A percentile compares a stretch with the other conserved stretches of the same genome.
Evolutionary conservation across 2,888 invertebrate genomes (phyloP).

Genomic region (Papilio gigon): DNA sequence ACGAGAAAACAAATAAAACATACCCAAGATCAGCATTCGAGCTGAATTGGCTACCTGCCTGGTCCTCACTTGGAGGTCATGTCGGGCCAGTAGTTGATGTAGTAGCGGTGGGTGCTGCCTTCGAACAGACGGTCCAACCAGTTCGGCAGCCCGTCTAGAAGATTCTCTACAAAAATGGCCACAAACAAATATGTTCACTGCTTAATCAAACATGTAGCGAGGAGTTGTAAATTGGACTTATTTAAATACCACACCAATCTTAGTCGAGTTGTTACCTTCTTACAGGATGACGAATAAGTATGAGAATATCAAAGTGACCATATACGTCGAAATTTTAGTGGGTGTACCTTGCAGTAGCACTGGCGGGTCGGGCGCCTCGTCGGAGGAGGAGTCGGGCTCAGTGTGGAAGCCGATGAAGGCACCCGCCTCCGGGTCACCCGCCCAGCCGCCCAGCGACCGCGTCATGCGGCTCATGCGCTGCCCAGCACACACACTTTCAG

Average conservation of each 20-base stretch:
- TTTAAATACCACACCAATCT: too few species aligned
- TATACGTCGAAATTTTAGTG: too few species aligned
- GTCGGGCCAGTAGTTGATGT: constrained; percentile 99
- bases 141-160: constrained; percentile 95
- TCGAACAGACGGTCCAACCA: constrained; percentile 99
- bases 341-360: constrained; percentile 72
- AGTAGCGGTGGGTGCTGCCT: constrained; percentile 96
- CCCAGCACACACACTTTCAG: constrained; percentile 36
- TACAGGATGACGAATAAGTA: too few species aligned
- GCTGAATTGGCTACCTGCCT: not conserved
- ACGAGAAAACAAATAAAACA: constrained; percentile 16
- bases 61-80: constrained; percentile 89
- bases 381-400: constrained; percentile 85
- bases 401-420: constrained; percentile 93
- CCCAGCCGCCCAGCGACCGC: constrained; percentile 74
- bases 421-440: constrained; percentile 89
- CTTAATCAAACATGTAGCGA: too few species aligned
- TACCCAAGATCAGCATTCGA: constrained; percentile 2
- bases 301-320: constrained; percentile 2
- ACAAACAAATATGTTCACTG: too few species aligned
- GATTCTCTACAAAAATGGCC: constrained; percentile 84
- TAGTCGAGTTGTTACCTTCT: too few species aligned
- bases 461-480: constrained; percentile 88
- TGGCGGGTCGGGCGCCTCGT: constrained; percentile 69
- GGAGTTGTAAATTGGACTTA: too few species aligned